These are phyloP conservation scores for Ptiloglossa arizonensis DNA, from an alignment of 1,140 invertebrate species.

Conservation along the genomic window DNA sequence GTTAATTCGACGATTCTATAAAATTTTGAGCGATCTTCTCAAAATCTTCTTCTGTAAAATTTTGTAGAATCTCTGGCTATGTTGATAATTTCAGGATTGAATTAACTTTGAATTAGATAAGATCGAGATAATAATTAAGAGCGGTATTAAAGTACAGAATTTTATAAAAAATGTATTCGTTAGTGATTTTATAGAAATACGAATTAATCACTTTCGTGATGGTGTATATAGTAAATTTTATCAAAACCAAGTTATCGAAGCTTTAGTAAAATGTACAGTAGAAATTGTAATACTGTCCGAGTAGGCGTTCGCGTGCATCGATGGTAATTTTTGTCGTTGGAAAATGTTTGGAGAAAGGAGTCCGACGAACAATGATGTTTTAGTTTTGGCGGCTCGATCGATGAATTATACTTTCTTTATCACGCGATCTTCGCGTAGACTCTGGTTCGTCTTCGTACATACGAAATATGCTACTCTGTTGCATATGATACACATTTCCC, in stretches of 20 bases:
- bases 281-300: neutral
- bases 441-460: constrained; percentile 52
- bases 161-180: too few species aligned
- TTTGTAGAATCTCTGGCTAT: neutral
- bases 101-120: neutral
- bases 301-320: neutral
- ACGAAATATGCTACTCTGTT: constrained; percentile 30
- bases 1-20: neutral
- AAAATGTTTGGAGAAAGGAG: constrained; percentile 10
- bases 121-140: too few species aligned
- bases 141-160: neutral
- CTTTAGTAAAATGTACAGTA: neutral
- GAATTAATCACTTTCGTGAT: neutral
- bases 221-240: neutral
- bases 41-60: too few species aligned
- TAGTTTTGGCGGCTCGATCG: constrained; percentile 45
- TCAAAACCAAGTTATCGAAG: neutral
- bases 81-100: neutral
- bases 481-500: constrained; percentile 27
- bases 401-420: constrained; percentile 67
- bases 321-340: neutral
- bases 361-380: neutral
- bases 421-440: constrained; percentile 50
- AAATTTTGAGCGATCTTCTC: too few species aligned
- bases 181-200: neutral